Conservation (phyloP, 2,113 vertebrate genomes). For the Thamnaconus septentrionalis region DNA sequence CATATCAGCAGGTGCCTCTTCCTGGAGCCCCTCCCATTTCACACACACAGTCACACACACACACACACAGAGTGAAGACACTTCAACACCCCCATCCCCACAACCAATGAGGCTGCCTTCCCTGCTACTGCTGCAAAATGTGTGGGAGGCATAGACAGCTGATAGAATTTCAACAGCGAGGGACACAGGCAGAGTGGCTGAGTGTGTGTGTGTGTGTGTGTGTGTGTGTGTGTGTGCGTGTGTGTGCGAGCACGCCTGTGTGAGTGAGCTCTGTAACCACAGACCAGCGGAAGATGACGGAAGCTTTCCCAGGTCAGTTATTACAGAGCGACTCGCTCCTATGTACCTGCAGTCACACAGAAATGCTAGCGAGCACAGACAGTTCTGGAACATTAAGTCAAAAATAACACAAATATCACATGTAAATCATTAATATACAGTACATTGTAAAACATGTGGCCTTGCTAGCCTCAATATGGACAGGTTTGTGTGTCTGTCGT, state of each 20-base stretch:
- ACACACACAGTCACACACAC: conserved; percentile 23
- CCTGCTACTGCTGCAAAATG: conserved; percentile 59
- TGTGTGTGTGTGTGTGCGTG: conserved; percentile 9
- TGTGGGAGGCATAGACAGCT: conserved; percentile 74
- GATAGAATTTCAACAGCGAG: conserved; percentile 73
- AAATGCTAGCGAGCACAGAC: conserved; percentile 29
- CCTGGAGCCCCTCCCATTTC: conserved; percentile 44
- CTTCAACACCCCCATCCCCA: conserved; percentile 44
- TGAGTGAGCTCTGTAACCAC: conserved; percentile 56
- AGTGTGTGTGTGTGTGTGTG: conserved; percentile 7
- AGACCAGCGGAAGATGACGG: conserved; percentile 67
- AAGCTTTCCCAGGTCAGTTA: conserved; percentile 64
- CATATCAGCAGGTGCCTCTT: conserved; percentile 66
- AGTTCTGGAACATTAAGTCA: background rate
- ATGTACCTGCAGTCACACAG: conserved; percentile 41
- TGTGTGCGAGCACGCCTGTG: background rate
- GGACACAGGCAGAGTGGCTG: conserved; percentile 60
- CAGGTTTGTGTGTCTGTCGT: too few relatives aligned
- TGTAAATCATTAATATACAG: too few relatives aligned
- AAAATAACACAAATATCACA: too few relatives aligned
- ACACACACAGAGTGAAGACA: conserved; percentile 3
- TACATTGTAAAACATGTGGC: too few relatives aligned
- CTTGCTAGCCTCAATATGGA: too few relatives aligned
- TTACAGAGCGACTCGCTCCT: conserved; percentile 64
- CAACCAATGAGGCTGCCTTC: conserved; percentile 49